Evolutionary conservation across 1,140 invertebrate genomes (phyloP).

Genomic region (Geopemphigus sp.): DNA sequence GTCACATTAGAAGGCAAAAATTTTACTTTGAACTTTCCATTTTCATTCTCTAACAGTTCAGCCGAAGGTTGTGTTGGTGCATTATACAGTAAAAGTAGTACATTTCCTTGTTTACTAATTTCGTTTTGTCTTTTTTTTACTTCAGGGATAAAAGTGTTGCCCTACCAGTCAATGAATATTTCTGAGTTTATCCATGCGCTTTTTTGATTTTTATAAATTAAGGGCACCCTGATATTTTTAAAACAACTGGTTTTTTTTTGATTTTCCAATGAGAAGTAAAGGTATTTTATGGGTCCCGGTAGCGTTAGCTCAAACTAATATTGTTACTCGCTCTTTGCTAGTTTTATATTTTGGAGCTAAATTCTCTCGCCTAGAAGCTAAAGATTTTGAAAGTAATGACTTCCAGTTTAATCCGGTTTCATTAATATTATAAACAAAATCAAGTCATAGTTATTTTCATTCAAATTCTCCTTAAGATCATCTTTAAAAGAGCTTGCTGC

Average conservation of each 20-base stretch:
- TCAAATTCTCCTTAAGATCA: slow-evolving; percentile 7
- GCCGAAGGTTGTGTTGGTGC: slow-evolving; percentile 56
- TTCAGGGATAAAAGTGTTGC: slow-evolving; percentile 47
- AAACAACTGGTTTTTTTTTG: slow-evolving; percentile 54
- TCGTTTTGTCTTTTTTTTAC: slow-evolving; percentile 49
- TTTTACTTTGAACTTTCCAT: slow-evolving; percentile 53
- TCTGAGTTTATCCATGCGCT: slow-evolving; percentile 50
- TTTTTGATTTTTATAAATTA: slow-evolving; percentile 25
- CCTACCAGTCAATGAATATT: slow-evolving; percentile 51
- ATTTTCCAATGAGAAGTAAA: slow-evolving; percentile 55
- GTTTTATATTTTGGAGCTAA: slow-evolving; percentile 3
- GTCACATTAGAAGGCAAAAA: slow-evolving; percentile 59
- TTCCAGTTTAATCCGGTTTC: slow-evolving; percentile 54
- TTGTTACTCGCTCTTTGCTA: slow-evolving; percentile 52
- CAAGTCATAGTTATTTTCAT: slow-evolving; percentile 42
- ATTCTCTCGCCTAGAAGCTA: slow-evolving; percentile 51
- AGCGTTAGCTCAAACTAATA: slow-evolving; percentile 56
- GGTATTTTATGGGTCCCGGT: slow-evolving; percentile 61
- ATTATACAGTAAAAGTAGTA: slow-evolving; percentile 30
- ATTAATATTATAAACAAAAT: slow-evolving; percentile 55
- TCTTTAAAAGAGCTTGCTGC: slow-evolving; percentile 39
- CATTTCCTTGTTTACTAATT: slow-evolving; percentile 36
- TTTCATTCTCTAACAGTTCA: slow-evolving; percentile 55
- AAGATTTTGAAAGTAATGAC: slow-evolving; percentile 52
- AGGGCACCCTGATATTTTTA: slow-evolving; percentile 50